These are phyloP conservation scores for Ostrea edulis DNA, from an alignment of 1,140 invertebrate genomes.

Conservation along the genomic window DNA sequence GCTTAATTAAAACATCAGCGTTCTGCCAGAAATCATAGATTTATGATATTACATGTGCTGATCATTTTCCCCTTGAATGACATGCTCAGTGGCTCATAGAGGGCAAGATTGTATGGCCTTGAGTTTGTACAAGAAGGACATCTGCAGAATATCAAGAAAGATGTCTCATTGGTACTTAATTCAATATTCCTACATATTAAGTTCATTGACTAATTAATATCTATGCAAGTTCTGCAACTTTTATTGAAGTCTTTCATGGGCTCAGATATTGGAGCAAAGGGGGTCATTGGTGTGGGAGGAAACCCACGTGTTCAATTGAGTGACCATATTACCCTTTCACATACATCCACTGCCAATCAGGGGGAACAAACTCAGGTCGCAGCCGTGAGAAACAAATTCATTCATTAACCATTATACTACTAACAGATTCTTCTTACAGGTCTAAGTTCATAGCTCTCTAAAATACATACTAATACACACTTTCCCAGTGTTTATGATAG, in stretches of 20 bases:
- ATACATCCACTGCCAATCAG: too few species aligned
- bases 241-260: not conserved
- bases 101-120: not conserved
- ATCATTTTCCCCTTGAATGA: not conserved
- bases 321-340: too few species aligned
- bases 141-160: not conserved
- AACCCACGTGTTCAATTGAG: too few species aligned
- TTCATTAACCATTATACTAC: too few species aligned
- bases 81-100: constrained; percentile 6
- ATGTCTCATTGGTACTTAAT: not conserved
- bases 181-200: not conserved
- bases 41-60: not conserved
- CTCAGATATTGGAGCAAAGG: too few species aligned
- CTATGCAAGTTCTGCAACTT: not conserved
- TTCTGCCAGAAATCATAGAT: constrained; percentile 17
- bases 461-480: too few species aligned
- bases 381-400: too few species aligned
- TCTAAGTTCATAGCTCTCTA: too few species aligned
- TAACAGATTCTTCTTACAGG: too few species aligned
- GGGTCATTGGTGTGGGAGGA: too few species aligned
- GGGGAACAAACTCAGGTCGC: too few species aligned
- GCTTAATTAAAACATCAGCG: constrained; percentile 12
- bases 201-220: not conserved
- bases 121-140: not conserved
- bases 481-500: too few species aligned